phyloP scores from a whole-genome alignment of 2,113 vertebrate genomes.

The Xiphias gladius region DNA sequence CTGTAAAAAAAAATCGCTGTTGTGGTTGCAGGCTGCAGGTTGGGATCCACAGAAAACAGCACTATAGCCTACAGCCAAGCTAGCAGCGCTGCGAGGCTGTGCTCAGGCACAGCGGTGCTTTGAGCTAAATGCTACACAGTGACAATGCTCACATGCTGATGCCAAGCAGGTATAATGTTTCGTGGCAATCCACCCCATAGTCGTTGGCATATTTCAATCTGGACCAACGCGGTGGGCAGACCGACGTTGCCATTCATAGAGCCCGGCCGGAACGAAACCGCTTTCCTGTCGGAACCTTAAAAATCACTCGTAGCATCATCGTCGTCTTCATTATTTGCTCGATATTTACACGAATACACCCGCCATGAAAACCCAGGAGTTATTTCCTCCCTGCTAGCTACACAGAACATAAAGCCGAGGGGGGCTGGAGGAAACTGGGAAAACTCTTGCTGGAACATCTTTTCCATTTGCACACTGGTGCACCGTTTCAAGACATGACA shows the following conservation, averaged over 20 bases:
- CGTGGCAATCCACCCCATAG: not conserved
- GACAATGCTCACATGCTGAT: not conserved
- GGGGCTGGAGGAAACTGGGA: constrained; percentile 23
- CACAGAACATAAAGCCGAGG: constrained; percentile 21
- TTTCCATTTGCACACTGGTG: constrained; percentile 69
- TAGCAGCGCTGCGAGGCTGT: not conserved
- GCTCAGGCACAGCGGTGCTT: not conserved
- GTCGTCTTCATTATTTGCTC: not conserved
- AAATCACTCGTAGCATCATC: constrained; percentile 12
- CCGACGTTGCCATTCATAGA: not conserved
- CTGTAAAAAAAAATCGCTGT: constrained; percentile 15
- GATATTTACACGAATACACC: not conserved
- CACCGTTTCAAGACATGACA: constrained; percentile 65
- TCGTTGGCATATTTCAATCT: not conserved
- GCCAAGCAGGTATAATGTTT: not conserved
- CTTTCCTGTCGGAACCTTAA: not conserved
- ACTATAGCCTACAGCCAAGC: not conserved
- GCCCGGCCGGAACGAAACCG: not conserved
- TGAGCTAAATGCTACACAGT: not conserved
- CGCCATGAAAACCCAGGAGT: not conserved
- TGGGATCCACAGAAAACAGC: not conserved
- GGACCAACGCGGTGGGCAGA: not conserved
- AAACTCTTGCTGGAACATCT: constrained; percentile 44
- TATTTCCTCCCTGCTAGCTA: constrained; percentile 10
- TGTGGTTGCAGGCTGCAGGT: constrained; percentile 5